Conservation (phyloP, 2,113 vertebrate genomes). For the Phaethon lepturus region DNA sequence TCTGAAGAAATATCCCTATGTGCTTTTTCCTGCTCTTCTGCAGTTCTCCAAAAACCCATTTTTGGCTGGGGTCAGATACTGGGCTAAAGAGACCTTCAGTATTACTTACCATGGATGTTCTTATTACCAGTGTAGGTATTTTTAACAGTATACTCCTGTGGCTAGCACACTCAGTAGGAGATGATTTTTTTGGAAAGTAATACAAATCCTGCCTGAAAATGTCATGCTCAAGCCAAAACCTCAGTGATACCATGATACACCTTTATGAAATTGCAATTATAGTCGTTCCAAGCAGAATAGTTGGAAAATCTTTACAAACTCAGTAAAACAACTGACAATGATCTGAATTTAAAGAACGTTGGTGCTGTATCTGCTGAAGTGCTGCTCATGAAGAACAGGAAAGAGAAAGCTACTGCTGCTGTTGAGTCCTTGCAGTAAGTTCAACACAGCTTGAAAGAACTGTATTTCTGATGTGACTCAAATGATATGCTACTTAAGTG, state of each 20-base stretch:
- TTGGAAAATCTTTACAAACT: not conserved
- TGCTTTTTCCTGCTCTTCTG: not conserved
- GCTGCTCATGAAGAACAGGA: not conserved
- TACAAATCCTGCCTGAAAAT: not conserved
- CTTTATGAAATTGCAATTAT: not conserved
- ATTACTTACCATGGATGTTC: not conserved
- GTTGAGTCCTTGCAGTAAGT: not conserved
- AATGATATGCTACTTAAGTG: not conserved
- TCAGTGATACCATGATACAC: not conserved
- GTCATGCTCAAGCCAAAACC: not conserved
- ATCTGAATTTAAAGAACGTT: not conserved
- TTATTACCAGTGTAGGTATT: not conserved
- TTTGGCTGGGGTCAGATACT: not conserved
- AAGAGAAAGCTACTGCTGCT: not conserved
- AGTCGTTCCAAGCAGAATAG: not conserved
- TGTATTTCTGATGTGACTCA: not conserved
- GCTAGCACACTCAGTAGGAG: not conserved
- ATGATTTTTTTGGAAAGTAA: not conserved
- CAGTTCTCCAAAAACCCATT: not conserved
- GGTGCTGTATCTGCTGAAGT: not conserved
- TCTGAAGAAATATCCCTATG: not conserved
- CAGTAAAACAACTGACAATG: not conserved
- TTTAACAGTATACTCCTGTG: not conserved
- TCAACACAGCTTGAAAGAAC: not conserved
- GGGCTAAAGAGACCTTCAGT: not conserved